These are phyloP conservation scores for Sceloporus tristichus DNA, from an alignment of 2,113 vertebrate species.

Conservation along the genomic window DNA sequence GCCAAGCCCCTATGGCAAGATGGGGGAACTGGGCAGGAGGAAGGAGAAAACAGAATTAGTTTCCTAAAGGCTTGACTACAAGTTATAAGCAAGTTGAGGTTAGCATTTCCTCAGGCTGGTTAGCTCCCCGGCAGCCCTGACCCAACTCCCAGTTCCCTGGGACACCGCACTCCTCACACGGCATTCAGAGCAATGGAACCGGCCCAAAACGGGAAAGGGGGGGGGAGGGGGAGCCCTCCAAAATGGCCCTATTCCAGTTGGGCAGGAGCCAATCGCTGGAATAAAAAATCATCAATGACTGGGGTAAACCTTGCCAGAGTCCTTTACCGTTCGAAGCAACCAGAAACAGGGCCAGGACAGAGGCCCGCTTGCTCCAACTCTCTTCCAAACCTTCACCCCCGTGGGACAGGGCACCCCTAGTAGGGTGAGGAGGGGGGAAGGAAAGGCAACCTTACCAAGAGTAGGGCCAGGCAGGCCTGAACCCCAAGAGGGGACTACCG, in stretches of 20 bases:
- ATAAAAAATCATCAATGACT: background rate
- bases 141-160: too few relatives aligned
- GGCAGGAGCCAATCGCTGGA: too few relatives aligned
- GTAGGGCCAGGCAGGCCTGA: constrained; percentile 20
- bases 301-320: background rate
- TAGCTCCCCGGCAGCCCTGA: background rate
- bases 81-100: constrained; percentile 1
- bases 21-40: background rate
- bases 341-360: background rate
- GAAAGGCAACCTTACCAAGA: constrained; percentile 65
- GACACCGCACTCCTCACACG: background rate
- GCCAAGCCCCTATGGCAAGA: background rate
- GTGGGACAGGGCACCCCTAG: background rate
- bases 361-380: background rate
- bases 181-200: background rate
- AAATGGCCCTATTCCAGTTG: too few relatives aligned
- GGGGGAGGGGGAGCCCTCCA: background rate
- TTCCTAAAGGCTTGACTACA: background rate
- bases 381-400: background rate
- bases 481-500: background rate
- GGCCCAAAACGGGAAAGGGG: background rate
- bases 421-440: background rate
- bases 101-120: background rate
- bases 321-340: background rate
- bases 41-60: background rate